A percentile compares a stretch with the other conserved stretches of the same genome.
phyloP scores from a whole-genome alignment of 2,888 invertebrate species.

The Apamea anceps region DNA sequence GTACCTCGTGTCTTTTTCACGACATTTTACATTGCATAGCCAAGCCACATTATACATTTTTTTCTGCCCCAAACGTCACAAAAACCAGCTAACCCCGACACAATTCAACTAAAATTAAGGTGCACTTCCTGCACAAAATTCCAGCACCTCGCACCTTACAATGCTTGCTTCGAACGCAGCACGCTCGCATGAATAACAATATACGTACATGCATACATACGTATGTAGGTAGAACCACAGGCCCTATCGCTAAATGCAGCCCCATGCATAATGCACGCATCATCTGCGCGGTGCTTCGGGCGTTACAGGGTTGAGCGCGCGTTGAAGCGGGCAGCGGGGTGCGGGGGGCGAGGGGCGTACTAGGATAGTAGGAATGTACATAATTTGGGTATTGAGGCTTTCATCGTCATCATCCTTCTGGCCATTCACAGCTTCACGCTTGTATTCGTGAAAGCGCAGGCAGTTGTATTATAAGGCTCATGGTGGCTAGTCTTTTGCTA shows the following conservation, averaged over 20 bases:
- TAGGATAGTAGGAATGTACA: neutral
- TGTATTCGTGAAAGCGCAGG: neutral
- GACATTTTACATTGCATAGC: neutral
- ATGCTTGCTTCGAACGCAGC: slow-evolving; percentile 58
- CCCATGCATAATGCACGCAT: slow-evolving; percentile 86
- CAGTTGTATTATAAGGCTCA: neutral
- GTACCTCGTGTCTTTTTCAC: neutral
- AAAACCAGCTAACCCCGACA: slow-evolving; percentile 3
- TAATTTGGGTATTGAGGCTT: neutral
- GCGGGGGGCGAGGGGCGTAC: neutral
- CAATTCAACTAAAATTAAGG: slow-evolving; percentile 11
- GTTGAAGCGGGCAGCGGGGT: slow-evolving; percentile 56
- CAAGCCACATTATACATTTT: neutral
- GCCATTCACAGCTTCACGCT: neutral
- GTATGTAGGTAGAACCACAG: slow-evolving; percentile 65
- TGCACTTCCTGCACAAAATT: slow-evolving; percentile 35
- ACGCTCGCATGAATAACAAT: slow-evolving; percentile 65
- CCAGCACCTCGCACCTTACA: slow-evolving; percentile 43
- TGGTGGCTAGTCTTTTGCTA: neutral
- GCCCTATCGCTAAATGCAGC: slow-evolving; percentile 83
- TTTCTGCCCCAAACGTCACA: neutral
- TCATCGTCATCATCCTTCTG: neutral
- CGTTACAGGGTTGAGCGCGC: slow-evolving; percentile 63
- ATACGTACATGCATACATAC: slow-evolving; percentile 56
- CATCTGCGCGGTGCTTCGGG: slow-evolving; percentile 81